These are phyloP conservation scores for Enteromius radiatus DNA, from an alignment of 2,797 vertebrate species.

Conservation along the genomic window DNA sequence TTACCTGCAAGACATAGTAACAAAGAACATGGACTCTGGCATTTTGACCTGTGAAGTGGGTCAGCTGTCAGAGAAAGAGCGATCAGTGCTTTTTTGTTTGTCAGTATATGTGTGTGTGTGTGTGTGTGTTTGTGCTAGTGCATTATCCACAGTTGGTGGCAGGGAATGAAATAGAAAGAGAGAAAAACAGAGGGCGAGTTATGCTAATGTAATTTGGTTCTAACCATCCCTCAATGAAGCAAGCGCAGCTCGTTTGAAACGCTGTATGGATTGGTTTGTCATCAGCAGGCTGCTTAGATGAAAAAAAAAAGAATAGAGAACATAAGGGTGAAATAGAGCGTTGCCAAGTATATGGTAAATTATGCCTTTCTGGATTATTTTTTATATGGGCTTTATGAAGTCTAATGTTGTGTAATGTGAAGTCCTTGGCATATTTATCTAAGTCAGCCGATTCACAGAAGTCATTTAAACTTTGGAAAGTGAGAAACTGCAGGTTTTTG, in stretches of 20 bases:
- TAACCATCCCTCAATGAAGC: conserved; percentile 35
- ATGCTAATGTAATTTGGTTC: conserved; percentile 52
- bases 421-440: conserved; percentile 54
- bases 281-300: conserved; percentile 51
- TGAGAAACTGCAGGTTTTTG: conserved; percentile 48
- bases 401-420: conserved; percentile 72
- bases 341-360: conserved; percentile 59
- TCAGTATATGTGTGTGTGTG: conserved; percentile 19
- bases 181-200: conserved; percentile 32
- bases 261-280: conserved; percentile 57
- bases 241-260: conserved; percentile 41
- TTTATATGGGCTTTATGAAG: conserved; percentile 64
- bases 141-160: conserved; percentile 43
- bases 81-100: conserved; percentile 19
- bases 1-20: conserved; percentile 9
- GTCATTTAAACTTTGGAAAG: conserved; percentile 51
- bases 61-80: conserved; percentile 23
- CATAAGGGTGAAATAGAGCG: conserved; percentile 57
- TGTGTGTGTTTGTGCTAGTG: conserved; percentile 3
- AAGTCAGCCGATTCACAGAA: conserved; percentile 60
- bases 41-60: conserved; percentile 43
- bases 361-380: conserved; percentile 57
- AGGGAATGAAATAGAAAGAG: conserved; percentile 26
- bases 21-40: neutral
- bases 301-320: conserved; percentile 26